Percentiles rank a stretch among this genome's conserved stretches.
Evolutionary conservation across 2,797 vertebrate species (phyloP).

Genomic region (Echiichthys vipera): DNA sequence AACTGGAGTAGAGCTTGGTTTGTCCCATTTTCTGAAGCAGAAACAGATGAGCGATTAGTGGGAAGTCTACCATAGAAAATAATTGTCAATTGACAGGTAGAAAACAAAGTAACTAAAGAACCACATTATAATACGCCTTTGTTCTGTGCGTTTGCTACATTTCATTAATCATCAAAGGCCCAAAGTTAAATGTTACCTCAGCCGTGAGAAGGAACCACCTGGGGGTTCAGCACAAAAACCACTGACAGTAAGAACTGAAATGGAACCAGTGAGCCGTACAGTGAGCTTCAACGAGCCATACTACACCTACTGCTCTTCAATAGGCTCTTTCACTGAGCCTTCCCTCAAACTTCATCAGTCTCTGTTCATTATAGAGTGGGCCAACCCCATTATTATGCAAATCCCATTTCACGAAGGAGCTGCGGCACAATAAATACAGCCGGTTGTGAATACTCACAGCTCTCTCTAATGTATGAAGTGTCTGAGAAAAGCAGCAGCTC

Average conservation of each 20-base stretch:
- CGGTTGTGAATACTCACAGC: neutral
- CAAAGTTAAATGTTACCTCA: conserved; percentile 12
- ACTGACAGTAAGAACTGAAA: conserved; percentile 22
- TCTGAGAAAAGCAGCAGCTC: conserved; percentile 1
- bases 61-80: neutral
- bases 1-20: too few relatives aligned
- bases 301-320: conserved; percentile 35
- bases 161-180: neutral
- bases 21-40: neutral
- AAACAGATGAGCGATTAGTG: neutral
- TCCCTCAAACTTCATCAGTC: conserved; percentile 16
- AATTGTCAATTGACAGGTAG: neutral
- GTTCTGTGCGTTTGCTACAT: conserved; percentile 11
- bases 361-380: conserved; percentile 25
- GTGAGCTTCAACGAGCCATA: too few relatives aligned
- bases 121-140: conserved; percentile 38
- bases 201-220: conserved; percentile 35
- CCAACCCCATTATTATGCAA: conserved; percentile 57
- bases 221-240: conserved; percentile 22
- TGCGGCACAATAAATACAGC: conserved; percentile 38
- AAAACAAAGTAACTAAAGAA: conserved; percentile 15
- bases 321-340: conserved; percentile 28
- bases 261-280: conserved; percentile 42
- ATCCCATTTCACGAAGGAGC: conserved; percentile 19
- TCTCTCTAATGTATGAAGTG: neutral